A percentile compares a stretch with the other conserved stretches of the same genome.
phyloP scores from a whole-genome alignment of 2,888 invertebrate genomes.

The Lobophora halterata region DNA sequence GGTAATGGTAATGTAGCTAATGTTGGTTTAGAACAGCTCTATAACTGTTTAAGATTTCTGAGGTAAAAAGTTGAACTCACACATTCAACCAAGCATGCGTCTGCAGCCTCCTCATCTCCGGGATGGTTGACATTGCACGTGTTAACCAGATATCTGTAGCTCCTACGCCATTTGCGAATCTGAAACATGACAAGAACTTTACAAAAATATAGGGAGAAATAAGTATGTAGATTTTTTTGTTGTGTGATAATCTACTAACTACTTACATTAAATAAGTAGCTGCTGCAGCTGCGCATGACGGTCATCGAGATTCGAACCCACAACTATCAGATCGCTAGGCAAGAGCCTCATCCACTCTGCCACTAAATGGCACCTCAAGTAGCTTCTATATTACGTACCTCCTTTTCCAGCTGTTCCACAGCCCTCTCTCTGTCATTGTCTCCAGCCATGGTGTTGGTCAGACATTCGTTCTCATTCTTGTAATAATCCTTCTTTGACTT shows the following conservation, averaged over 20 bases:
- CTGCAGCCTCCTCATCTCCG: conserved; percentile 33
- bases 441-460: conserved; percentile 36
- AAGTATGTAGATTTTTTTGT: too few relatives aligned
- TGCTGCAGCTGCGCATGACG: too few relatives aligned
- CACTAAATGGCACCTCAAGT: conserved; percentile 9
- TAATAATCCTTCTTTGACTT: conserved; percentile 40
- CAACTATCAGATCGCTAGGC: too few relatives aligned
- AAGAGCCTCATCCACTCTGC: too few relatives aligned
- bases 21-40: too few relatives aligned
- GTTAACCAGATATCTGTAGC: conserved; percentile 50
- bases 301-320: too few relatives aligned
- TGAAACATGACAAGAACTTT: conserved; percentile 35
- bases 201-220: too few relatives aligned
- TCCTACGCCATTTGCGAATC: conserved; percentile 57
- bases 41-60: too few relatives aligned
- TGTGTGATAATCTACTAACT: too few relatives aligned
- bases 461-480: conserved; percentile 43
- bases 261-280: too few relatives aligned
- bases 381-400: conserved; percentile 30
- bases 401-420: conserved; percentile 48
- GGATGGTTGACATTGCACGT: conserved; percentile 43
- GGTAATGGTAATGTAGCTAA: too few relatives aligned
- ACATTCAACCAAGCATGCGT: conserved; percentile 46
- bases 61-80: conserved; percentile 46
- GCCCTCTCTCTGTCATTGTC: conserved; percentile 36